These are phyloP conservation scores for Brachystomella parvula DNA, from an alignment of 1,140 invertebrate species.

Conservation along the genomic window DNA sequence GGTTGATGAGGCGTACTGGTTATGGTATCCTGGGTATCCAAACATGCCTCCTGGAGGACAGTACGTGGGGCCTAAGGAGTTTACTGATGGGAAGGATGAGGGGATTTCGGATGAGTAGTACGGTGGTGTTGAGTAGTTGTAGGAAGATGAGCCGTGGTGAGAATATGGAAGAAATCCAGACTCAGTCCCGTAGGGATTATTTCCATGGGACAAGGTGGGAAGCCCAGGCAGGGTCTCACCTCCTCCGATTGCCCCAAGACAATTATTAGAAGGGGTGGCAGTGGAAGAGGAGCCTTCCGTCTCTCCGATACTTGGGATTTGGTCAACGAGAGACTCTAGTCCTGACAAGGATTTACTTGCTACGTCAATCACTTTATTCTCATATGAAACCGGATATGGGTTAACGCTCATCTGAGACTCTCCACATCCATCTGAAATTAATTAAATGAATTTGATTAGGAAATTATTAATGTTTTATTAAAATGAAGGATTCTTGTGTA, in stretches of 20 bases:
- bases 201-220: conserved; percentile 22
- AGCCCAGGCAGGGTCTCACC: conserved; percentile 19
- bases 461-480: no score
- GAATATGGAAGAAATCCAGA: conserved; percentile 34
- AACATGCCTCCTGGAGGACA: conserved; percentile 40
- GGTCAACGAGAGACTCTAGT: conserved; percentile 78
- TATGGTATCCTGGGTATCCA: conserved; percentile 31
- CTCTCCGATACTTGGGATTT: conserved; percentile 78
- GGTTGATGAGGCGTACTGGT: conserved; percentile 19
- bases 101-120: conserved; percentile 33
- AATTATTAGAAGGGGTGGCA: conserved; percentile 21
- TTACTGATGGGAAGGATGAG: conserved; percentile 28
- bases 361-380: conserved; percentile 55
- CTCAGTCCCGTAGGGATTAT: conserved; percentile 20
- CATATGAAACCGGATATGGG: conserved; percentile 17
- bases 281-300: conserved; percentile 33
- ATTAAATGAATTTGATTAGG: no score
- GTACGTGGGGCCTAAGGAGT: conserved; percentile 36
- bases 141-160: conserved; percentile 25
- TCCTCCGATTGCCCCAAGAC: background rate
- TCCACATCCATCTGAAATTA: no score
- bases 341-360: conserved; percentile 79
- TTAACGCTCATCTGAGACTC: conserved; percentile 34
- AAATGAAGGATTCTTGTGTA: no score
- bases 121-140: conserved; percentile 29